These are phyloP conservation scores for Synanthedon myopaeformis DNA, from an alignment of 2,888 invertebrate species.

Conservation along the genomic window DNA sequence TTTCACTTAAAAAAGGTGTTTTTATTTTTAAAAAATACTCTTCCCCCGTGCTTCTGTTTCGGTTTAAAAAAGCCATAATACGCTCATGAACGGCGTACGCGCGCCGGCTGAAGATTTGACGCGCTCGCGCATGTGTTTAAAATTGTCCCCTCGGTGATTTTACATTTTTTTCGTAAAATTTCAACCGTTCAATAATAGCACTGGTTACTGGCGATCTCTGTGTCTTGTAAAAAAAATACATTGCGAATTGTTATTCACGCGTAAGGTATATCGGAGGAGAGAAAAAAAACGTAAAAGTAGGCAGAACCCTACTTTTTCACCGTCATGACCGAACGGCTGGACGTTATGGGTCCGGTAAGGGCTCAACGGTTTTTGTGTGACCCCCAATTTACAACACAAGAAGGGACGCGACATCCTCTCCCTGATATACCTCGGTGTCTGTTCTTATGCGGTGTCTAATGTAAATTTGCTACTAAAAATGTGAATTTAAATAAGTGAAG, in stretches of 20 bases:
- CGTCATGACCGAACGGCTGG: constrained; percentile 52
- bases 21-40: constrained; percentile 64
- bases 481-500: constrained; percentile 67
- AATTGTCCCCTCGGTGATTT: constrained; percentile 64
- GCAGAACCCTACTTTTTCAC: constrained; percentile 47
- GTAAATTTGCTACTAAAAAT: constrained; percentile 66
- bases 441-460: constrained; percentile 55
- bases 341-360: constrained; percentile 55
- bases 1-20: constrained; percentile 56
- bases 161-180: constrained; percentile 51
- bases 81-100: constrained; percentile 44
- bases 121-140: constrained; percentile 69
- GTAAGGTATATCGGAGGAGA: constrained; percentile 46
- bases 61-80: constrained; percentile 65
- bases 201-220: constrained; percentile 46
- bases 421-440: constrained; percentile 53
- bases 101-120: constrained; percentile 70
- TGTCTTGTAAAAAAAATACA: constrained; percentile 32
- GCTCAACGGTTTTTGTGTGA: constrained; percentile 69
- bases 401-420: constrained; percentile 46
- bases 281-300: constrained; percentile 34
- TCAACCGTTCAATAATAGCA: constrained; percentile 43
- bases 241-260: constrained; percentile 52
- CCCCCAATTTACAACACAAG: constrained; percentile 66
- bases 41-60: constrained; percentile 49